A percentile compares a stretch with the other conserved stretches of the same genome.
phyloP scores from a whole-genome alignment of 92 coral and sea anemone genomes.

The Nematostella vectensis region DNA sequence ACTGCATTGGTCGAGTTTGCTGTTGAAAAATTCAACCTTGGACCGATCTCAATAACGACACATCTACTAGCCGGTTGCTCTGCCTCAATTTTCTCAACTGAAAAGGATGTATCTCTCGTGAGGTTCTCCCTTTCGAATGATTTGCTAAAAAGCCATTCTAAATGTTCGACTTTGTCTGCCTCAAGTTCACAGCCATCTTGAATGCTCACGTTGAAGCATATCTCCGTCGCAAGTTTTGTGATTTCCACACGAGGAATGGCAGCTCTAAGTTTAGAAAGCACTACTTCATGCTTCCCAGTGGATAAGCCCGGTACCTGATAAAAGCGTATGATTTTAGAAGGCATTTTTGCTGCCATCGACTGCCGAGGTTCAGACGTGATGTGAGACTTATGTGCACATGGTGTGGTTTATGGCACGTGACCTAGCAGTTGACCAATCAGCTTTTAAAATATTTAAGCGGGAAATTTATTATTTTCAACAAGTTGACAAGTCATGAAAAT shows the following conservation, averaged over 20 bases:
- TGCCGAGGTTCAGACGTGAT: too few species aligned
- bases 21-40: constrained; percentile 93
- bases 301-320: constrained; percentile 88
- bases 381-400: too few species aligned
- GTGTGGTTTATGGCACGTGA: too few species aligned
- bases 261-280: constrained; percentile 42
- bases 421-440: too few species aligned
- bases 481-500: too few species aligned
- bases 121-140: constrained; percentile 70
- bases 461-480: too few species aligned
- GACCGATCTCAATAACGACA: constrained; percentile 73
- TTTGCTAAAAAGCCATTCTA: constrained; percentile 62
- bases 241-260: constrained; percentile 45
- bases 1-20: constrained; percentile 98
- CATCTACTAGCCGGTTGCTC: constrained; percentile 10
- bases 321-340: constrained; percentile 41
- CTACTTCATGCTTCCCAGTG: constrained; percentile 61
- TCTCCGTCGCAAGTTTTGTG: constrained; percentile 50
- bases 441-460: too few species aligned
- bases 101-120: constrained; percentile 39
- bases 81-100: constrained; percentile 7
- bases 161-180: constrained; percentile 25
- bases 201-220: constrained; percentile 65
- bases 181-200: constrained; percentile 41
- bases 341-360: constrained; percentile 31